Conservation (phyloP, 2,888 invertebrate genomes). For the Spilarctia lutea region DNA sequence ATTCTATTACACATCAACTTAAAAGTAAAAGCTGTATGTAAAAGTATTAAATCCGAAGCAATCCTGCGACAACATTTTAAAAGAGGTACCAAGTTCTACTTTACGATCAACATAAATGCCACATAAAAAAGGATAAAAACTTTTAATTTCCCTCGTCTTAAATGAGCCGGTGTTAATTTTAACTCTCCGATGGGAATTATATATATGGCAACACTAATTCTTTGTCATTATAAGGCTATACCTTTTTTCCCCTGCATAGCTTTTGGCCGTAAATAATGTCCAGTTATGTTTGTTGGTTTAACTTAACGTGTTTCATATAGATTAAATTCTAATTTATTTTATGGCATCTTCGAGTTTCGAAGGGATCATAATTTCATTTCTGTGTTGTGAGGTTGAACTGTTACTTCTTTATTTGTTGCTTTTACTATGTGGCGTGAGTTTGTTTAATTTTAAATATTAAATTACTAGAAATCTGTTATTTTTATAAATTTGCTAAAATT, state of each 20-base stretch:
- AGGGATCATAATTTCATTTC: conserved; percentile 56
- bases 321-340: conserved; percentile 78
- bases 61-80: conserved; percentile 72
- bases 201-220: conserved; percentile 74
- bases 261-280: conserved; percentile 75
- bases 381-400: conserved; percentile 46
- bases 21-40: conserved; percentile 52
- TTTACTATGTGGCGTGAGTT: background rate
- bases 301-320: conserved; percentile 76
- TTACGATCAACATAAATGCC: conserved; percentile 83
- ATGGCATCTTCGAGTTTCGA: conserved; percentile 58
- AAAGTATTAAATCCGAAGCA: conserved; percentile 52
- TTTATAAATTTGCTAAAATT: background rate
- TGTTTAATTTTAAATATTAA: background rate
- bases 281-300: conserved; percentile 82
- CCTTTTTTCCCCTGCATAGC: conserved; percentile 64
- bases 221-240: conserved; percentile 74
- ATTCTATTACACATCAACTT: background rate
- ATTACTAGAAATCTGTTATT: background rate
- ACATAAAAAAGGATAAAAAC: conserved; percentile 84
- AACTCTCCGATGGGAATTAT: conserved; percentile 65
- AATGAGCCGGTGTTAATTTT: conserved; percentile 85
- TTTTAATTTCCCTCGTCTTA: conserved; percentile 82
- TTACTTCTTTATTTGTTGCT: conserved; percentile 40
- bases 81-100: conserved; percentile 72